Conservation (phyloP, 2,113 vertebrate genomes). For the Phainopepla nitens region DNA sequence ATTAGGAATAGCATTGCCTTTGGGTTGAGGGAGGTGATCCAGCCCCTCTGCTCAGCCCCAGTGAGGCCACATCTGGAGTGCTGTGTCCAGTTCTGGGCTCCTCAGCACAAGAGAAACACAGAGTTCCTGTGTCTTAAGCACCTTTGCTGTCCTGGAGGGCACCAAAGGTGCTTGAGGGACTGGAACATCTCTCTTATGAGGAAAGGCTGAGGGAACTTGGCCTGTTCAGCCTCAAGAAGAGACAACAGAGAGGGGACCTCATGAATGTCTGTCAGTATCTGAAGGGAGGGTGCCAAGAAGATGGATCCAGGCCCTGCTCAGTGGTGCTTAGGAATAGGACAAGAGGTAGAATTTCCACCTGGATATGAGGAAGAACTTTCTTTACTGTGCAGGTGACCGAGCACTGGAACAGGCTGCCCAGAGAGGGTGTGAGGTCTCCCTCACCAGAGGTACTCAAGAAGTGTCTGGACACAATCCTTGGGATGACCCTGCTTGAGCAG, state of each 20-base stretch:
- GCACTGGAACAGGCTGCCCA: not conserved
- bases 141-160: too few relatives aligned
- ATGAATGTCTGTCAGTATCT: not conserved
- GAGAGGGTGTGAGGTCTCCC: too few relatives aligned
- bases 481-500: not conserved
- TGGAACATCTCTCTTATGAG: not conserved
- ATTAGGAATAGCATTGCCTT: not conserved
- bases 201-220: not conserved
- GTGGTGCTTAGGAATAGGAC: not conserved
- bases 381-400: rapidly evolving
- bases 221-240: not conserved
- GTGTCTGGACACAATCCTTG: rapidly evolving
- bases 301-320: not conserved
- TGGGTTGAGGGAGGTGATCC: rapidly evolving
- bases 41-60: not conserved
- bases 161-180: not conserved
- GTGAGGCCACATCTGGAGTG: not conserved
- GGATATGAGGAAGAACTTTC: not conserved
- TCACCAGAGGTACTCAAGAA: too few relatives aligned
- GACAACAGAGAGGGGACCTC: not conserved
- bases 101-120: rapidly evolving
- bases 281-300: not conserved
- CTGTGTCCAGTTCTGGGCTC: not conserved
- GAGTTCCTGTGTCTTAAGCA: not conserved
- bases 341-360: not conserved